Base-by-base conservation (phyloP, 1,140 invertebrate genomes). In the Galleria mellonella region DNA sequence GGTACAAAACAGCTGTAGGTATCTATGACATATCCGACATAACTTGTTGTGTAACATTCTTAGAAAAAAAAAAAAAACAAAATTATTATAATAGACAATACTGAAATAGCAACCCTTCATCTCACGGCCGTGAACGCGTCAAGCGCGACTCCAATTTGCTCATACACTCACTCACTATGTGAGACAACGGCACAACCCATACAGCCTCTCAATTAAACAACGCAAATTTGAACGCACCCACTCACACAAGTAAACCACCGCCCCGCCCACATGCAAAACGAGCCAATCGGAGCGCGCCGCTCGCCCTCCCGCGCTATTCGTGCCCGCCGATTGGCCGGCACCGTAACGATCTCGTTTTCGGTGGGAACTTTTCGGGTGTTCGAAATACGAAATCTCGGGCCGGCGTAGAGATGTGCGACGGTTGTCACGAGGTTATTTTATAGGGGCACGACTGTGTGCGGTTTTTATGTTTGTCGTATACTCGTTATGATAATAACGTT, bases 401-500 rank as follows among this genome's bases (percentile, higher is more conserved):
- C 75, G 72, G 51, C 65, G 66, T 68, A 76, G 75, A 73, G 75
- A 73, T 72, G 70, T 62, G 65, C 65, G 53, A 49, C 52, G 53
- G 52, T 31, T 43, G 50, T 63, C 64, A 62, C 65, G 52, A 62
- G 59, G 67, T 77, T n/a, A 69, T 62, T 74, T 74, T 79, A 74
- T 72, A 62, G 66, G 56, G 54, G 47, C 43, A 72, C 62, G 58
- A 66, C 69, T 71, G 48, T 67, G 55, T 64, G 67, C 54, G 68
- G 67, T 74, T 78, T 75, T 76, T 78, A 78, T 78, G 70, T 73
- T 62, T 23, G 17, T 23, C 17, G 17, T 23, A n/a, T n/a, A 23
- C 61, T 62, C 58, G 69, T 72, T 79, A 83, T 79, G 72, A 83
- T 78, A 83, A 77, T 79, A 52, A 66, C 51, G 69, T 82, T 82